A percentile compares a stretch with the other conserved stretches of the same genome.
These are phyloP conservation scores for Adelges cooleyi DNA, from an alignment of 1,140 invertebrate genomes.

Conservation along the genomic window DNA sequence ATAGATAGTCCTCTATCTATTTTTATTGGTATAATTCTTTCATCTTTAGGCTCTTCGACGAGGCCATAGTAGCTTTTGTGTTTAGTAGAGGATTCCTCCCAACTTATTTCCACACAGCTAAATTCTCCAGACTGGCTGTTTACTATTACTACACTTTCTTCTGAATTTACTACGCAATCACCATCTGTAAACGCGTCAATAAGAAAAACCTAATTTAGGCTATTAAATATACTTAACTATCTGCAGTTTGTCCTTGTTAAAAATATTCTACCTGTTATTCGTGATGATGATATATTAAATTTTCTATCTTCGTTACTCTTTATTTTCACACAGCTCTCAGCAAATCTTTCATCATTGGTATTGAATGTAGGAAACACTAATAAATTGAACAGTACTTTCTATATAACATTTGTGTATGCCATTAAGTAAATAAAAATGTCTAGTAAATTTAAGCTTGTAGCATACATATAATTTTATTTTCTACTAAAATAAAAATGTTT, in stretches of 20 bases:
- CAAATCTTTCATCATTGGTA: background rate
- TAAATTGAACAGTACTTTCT: conserved; percentile 11
- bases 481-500: conserved; percentile 3
- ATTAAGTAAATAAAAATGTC: background rate
- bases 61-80: conserved; percentile 35
- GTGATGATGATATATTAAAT: background rate
- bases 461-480: conserved; percentile 20
- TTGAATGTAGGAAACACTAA: conserved; percentile 10
- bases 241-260: background rate
- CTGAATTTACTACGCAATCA: conserved; percentile 5
- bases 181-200: conserved; percentile 24
- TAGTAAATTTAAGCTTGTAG: conserved; percentile 14
- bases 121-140: conserved; percentile 2
- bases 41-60: conserved; percentile 41
- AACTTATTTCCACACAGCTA: conserved; percentile 23
- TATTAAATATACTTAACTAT: background rate
- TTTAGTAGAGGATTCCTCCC: conserved; percentile 23
- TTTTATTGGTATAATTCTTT: conserved; percentile 35
- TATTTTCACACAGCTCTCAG: background rate
- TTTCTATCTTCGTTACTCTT: conserved; percentile 1
- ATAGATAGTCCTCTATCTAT: conserved; percentile 49
- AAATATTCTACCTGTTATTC: background rate
- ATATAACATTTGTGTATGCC: conserved; percentile 22
- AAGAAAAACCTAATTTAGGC: background rate
- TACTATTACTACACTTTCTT: conserved; percentile 15